Base-by-base conservation (phyloP, 2,113 vertebrate species). In the Chaetodon auriga region DNA sequence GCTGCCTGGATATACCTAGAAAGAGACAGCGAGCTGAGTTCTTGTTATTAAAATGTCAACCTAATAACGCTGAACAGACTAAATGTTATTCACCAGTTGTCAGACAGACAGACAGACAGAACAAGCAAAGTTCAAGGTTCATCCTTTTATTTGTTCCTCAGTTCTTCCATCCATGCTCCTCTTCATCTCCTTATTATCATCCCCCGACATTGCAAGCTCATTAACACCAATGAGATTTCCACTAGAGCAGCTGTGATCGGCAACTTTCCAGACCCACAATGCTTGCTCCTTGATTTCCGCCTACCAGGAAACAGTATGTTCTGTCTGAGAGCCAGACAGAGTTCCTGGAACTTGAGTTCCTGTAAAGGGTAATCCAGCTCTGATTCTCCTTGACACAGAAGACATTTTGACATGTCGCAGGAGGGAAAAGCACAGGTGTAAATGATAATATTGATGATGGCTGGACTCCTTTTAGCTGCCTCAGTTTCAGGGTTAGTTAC, bases 1-100 rank as follows among this genome's bases (percentile, higher is more conserved):
- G 98, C 98, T 0, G 97, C 98, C 83, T 99, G 98, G 80, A 99
- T 99, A 68, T 99, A 99, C 98, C 98, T 99, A 36, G 25, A 75
- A 48, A 72, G 18, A 63, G 18, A 82, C 0, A 65, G 14, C 64
- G 23, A 74, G 1, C 38, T 41, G 19, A 77, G n/a, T 7, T 8
- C 43, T 36, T 15, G 48, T 58, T 14, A 58, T 60, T 35, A 63
- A 1, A 46, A 38, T 48, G 11, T 41, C 43, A 60, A n/a, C 36
- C 23, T 49, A 25, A 10, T 55, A 38, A 7, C 36, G 7, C 43
- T 19, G 16, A 71, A 23, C 18, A 30, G 45, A 49, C 23, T 1
- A 48, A 38, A 48, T 11, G 6, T 74, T 62, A 45, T 68, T 80
- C 43, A 60, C 46, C 30, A 36, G 35, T 12, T 48, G 21, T 54